Percentiles rank a stretch among this genome's conserved stretches.
phyloP scores from a whole-genome alignment of 2,797 vertebrate genomes.

The Poecilia gillii region DNA sequence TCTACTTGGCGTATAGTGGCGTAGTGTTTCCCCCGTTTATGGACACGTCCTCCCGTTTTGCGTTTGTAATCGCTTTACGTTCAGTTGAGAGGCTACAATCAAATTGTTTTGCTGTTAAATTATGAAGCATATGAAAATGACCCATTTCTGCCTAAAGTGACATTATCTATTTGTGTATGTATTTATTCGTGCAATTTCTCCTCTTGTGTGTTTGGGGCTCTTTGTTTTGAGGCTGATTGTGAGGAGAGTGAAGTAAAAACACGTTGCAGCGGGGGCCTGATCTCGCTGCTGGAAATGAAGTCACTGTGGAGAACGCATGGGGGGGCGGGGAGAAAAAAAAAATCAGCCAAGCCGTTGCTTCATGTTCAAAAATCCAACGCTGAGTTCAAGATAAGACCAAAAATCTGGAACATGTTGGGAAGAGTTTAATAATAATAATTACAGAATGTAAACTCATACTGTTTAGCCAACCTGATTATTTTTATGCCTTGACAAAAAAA shows the following conservation, averaged over 20 bases:
- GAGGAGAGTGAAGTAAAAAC: conserved; percentile 39
- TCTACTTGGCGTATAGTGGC: not conserved
- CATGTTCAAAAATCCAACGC: not conserved
- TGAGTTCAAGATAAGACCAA: not conserved
- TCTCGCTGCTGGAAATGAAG: conserved; percentile 48
- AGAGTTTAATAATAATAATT: not conserved
- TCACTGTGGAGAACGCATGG: conserved; percentile 23
- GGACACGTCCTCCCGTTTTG: not conserved
- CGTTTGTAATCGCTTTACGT: not conserved
- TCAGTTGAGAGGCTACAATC: not conserved
- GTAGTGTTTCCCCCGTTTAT: not conserved
- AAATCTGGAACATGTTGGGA: not conserved
- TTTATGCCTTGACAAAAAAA: not conserved
- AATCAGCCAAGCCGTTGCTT: conserved; percentile 23
- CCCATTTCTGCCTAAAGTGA: conserved; percentile 21
- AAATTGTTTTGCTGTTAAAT: conserved; percentile 1
- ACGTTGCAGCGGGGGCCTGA: conserved; percentile 39
- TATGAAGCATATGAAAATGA: conserved; percentile 40
- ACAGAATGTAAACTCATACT: not conserved
- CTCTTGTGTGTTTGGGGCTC: conserved; percentile 9
- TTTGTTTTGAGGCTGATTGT: conserved; percentile 50
- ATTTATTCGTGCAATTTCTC: conserved; percentile 8
- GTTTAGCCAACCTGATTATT: not conserved
- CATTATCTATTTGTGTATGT: conserved; percentile 6
- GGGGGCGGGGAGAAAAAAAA: not conserved